Evolutionary conservation across 2,888 invertebrate species (phyloP).

Genomic region (Mythimna vitellina): DNA sequence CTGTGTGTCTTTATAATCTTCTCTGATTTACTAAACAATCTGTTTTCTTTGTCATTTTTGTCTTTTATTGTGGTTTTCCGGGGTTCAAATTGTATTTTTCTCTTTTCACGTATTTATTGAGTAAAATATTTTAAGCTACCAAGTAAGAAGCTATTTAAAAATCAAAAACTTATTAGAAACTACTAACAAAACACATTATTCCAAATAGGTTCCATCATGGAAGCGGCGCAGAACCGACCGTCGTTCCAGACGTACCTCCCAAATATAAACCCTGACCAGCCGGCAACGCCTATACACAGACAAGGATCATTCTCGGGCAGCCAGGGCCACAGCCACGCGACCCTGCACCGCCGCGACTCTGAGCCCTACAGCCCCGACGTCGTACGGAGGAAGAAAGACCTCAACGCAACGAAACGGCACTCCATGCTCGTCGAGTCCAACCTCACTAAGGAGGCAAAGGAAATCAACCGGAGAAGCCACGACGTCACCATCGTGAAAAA

Average conservation of each 20-base stretch:
- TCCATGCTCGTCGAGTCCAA: constrained; percentile 87
- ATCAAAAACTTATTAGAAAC: not conserved
- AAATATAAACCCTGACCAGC: constrained; percentile 75
- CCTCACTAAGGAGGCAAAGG: constrained; percentile 81
- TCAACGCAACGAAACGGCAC: constrained; percentile 81
- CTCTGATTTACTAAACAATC: constrained; percentile 8
- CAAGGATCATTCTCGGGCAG: constrained; percentile 78
- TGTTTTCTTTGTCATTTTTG: not conserved
- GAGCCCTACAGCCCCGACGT: constrained; percentile 86
- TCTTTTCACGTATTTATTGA: not conserved
- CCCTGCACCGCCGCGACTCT: constrained; percentile 81
- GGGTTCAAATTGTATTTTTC: not conserved
- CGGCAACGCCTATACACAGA: constrained; percentile 75
- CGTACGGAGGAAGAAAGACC: constrained; percentile 83
- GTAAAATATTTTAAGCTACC: constrained; percentile 1
- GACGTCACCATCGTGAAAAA: constrained; percentile 84
- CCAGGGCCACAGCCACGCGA: constrained; percentile 68
- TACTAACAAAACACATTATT: constrained; percentile 4
- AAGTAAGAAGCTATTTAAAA: not conserved
- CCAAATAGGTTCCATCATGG: constrained; percentile 92
- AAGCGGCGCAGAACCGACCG: constrained; percentile 92
- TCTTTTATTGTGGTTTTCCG: constrained; percentile 17
- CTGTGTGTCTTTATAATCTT: constrained; percentile 1
- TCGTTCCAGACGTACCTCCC: constrained; percentile 89
- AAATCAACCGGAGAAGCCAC: constrained; percentile 84